Conservation (phyloP, 2,888 invertebrate genomes). For the Microplitis manilae region DNA sequence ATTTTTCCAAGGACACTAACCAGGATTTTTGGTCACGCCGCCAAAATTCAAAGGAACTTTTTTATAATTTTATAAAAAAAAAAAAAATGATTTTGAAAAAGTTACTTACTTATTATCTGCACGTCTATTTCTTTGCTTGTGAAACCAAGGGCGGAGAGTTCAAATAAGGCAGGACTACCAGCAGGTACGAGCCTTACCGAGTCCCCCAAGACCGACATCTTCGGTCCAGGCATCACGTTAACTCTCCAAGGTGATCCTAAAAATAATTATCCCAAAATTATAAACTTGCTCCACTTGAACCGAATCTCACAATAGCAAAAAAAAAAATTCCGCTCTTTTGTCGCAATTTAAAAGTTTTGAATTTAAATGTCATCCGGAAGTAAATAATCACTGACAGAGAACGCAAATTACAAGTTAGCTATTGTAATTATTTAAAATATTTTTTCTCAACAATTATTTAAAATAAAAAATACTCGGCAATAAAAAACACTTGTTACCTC, state of each 20-base stretch:
- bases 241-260: conserved; percentile 96
- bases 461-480: not conserved
- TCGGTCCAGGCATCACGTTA: conserved; percentile 86
- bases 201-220: conserved; percentile 87
- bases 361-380: not conserved
- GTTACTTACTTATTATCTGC: conserved; percentile 74
- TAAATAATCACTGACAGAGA: not conserved
- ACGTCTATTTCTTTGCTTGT: conserved; percentile 74
- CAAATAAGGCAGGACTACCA: conserved; percentile 90
- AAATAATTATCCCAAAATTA: conserved; percentile 37
- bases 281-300: too few relatives aligned
- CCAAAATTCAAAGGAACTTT: not conserved
- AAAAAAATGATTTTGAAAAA: not conserved
- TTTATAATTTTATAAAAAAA: not conserved
- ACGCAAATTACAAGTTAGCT: not conserved
- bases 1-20: too few relatives aligned
- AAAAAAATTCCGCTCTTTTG: not conserved
- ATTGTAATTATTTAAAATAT: not conserved
- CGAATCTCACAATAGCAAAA: not conserved
- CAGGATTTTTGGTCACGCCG: too few relatives aligned
- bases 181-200: conserved; percentile 92
- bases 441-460: not conserved
- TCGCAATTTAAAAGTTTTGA: not conserved
- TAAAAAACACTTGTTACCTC: conserved; percentile 11
- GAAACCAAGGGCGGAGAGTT: conserved; percentile 82